These are phyloP conservation scores for Hyles lineata DNA, from an alignment of 2,888 invertebrate species.

Conservation along the genomic window DNA sequence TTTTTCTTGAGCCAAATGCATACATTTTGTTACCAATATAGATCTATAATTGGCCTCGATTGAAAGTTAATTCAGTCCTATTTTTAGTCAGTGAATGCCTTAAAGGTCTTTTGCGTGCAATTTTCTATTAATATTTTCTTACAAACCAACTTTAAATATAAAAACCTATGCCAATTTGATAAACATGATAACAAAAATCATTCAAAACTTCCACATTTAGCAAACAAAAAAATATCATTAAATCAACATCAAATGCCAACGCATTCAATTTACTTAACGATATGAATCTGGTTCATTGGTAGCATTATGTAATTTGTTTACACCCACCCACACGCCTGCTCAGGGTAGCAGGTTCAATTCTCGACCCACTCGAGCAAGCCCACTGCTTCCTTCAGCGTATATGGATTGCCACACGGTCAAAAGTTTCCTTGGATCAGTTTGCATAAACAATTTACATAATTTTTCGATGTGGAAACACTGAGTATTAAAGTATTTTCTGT, in stretches of 20 bases:
- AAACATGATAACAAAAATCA: no score
- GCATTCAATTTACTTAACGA: conserved; percentile 16
- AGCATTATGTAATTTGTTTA: conserved; percentile 64
- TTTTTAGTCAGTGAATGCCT: background rate
- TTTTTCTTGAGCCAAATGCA: conserved; percentile 24
- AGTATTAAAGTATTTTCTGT: conserved; percentile 23
- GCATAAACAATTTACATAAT: conserved; percentile 42
- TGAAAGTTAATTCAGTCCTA: background rate
- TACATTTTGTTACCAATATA: conserved; percentile 1
- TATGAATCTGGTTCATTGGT: conserved; percentile 28
- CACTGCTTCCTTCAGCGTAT: conserved; percentile 61
- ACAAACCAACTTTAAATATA: no score
- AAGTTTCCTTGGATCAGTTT: conserved; percentile 53
- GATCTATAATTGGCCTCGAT: background rate
- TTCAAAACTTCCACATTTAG: background rate
- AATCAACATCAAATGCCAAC: background rate
- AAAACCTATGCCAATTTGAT: no score
- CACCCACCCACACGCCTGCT: conserved; percentile 50
- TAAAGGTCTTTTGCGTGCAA: no score
- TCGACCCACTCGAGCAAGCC: conserved; percentile 59
- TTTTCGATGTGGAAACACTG: conserved; percentile 31
- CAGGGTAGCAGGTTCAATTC: conserved; percentile 60
- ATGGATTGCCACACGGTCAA: conserved; percentile 53
- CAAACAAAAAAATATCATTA: background rate
- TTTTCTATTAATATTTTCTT: no score